Percentiles rank a stretch among this genome's conserved stretches.
These are phyloP conservation scores for Pollenia labialis DNA, from an alignment of 2,888 invertebrate species.

Conservation along the genomic window DNA sequence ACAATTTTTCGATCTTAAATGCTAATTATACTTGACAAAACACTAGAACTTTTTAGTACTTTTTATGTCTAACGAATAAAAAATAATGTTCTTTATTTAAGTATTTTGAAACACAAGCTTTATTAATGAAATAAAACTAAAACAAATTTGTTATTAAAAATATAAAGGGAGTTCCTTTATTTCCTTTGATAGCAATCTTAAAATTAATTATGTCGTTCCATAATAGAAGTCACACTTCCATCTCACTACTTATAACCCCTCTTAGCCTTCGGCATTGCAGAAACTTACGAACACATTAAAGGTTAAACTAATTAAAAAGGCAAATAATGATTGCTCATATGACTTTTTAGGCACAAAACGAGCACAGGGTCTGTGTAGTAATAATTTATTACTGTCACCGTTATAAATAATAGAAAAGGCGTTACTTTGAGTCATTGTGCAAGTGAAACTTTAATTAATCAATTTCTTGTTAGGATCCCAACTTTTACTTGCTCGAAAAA, in stretches of 20 bases:
- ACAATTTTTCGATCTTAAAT: no score
- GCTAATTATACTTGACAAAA: no score
- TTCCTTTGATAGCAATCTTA: conserved; percentile 39
- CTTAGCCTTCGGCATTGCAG: conserved; percentile 11
- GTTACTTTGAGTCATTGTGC: conserved; percentile 72
- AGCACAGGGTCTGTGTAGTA: no score
- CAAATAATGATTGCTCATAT: conserved; percentile 20
- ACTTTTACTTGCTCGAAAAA: not conserved
- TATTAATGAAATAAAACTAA: no score
- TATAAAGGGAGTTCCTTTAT: no score
- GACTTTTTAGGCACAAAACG: conserved; percentile 1
- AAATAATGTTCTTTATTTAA: no score
- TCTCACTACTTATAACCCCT: not conserved
- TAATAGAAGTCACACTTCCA: not conserved
- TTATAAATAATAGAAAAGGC: conserved; percentile 2
- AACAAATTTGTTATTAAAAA: no score
- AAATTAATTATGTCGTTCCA: conserved; percentile 40
- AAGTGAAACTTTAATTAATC: conserved; percentile 80
- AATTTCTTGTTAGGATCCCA: conserved; percentile 61
- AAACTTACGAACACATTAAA: not conserved
- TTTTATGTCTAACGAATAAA: no score
- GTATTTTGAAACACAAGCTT: no score
- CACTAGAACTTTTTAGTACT: no score
- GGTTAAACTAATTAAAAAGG: not conserved
- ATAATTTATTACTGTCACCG: no score